phyloP scores from a whole-genome alignment of 37 sponge, comb jelly and placozoan species.

The Petrosia ficiformis region DNA sequence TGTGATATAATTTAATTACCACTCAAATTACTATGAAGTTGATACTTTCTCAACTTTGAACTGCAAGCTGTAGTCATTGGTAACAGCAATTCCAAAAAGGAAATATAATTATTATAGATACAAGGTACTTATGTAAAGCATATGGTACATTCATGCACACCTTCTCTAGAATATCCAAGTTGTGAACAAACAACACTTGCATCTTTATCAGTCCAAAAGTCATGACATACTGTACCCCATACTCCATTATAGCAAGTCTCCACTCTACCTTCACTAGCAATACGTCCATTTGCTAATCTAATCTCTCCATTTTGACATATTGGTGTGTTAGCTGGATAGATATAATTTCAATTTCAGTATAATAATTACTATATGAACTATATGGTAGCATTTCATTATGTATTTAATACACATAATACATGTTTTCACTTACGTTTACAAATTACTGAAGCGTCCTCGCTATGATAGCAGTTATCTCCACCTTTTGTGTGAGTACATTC shows the following conservation, averaged over 20 bases:
- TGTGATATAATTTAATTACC: too few relatives aligned
- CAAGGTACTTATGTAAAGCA: too few relatives aligned
- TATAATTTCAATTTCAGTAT: too few relatives aligned
- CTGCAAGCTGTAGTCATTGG: too few relatives aligned
- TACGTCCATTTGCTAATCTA: conserved; percentile 2
- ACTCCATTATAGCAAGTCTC: conserved; percentile 17
- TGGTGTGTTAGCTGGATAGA: not conserved
- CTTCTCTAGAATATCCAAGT: conserved; percentile 27
- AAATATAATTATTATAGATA: too few relatives aligned
- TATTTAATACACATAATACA: not conserved
- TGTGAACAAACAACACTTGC: conserved; percentile 53
- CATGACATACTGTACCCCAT: conserved; percentile 52
- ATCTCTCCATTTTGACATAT: not conserved
- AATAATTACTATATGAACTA: not conserved
- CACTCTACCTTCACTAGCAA: conserved; percentile 1
- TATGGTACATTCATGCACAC: too few relatives aligned
- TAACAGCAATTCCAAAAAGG: too few relatives aligned
- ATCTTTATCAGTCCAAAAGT: conserved; percentile 28
- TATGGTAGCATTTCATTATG: not conserved
- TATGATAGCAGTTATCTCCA: not conserved
- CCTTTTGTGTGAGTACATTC: not conserved
- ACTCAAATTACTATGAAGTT: too few relatives aligned
- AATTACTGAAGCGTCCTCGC: not conserved
- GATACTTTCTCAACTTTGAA: too few relatives aligned
- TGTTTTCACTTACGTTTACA: not conserved